These are phyloP conservation scores for Solea solea DNA, from an alignment of 2,113 vertebrate species.

Conservation along the genomic window DNA sequence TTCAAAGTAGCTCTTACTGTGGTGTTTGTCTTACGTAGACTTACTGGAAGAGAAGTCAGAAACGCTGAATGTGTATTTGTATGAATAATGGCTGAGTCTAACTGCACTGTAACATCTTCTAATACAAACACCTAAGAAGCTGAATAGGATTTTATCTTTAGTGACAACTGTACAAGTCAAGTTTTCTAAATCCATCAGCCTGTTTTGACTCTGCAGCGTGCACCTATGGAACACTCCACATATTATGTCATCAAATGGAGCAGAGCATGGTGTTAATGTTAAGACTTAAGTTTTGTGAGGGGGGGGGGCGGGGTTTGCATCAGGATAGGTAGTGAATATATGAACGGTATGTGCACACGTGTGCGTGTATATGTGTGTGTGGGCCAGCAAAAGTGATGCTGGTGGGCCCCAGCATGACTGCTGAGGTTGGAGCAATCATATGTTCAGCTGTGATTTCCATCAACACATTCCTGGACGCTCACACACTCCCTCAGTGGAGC, in stretches of 20 bases:
- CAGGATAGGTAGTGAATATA: constrained; percentile 31
- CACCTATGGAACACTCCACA: too few relatives aligned
- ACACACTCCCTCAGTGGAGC: constrained; percentile 78
- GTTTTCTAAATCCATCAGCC: too few relatives aligned
- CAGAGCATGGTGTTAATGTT: neutral
- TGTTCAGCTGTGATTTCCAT: constrained; percentile 86
- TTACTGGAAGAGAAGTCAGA: constrained; percentile 53
- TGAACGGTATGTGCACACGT: constrained; percentile 34
- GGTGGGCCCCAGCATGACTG: constrained; percentile 84
- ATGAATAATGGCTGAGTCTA: constrained; percentile 5
- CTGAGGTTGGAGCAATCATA: constrained; percentile 84
- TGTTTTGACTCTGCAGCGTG: too few relatives aligned
- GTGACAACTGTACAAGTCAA: too few relatives aligned
- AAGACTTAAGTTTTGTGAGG: constrained; percentile 12
- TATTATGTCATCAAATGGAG: neutral
- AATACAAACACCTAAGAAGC: neutral
- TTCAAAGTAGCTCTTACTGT: constrained; percentile 51
- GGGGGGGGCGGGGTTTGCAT: constrained; percentile 20
- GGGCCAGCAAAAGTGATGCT: constrained; percentile 60
- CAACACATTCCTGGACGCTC: constrained; percentile 86
- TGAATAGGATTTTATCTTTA: too few relatives aligned
- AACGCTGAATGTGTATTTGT: constrained; percentile 18
- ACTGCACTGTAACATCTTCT: neutral
- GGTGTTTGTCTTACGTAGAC: constrained; percentile 49
- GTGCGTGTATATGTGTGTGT: constrained; percentile 12